Percentiles rank a stretch among this genome's conserved stretches.
Evolutionary conservation across 1,140 invertebrate genomes (phyloP).

Genomic region (Sipha flava): DNA sequence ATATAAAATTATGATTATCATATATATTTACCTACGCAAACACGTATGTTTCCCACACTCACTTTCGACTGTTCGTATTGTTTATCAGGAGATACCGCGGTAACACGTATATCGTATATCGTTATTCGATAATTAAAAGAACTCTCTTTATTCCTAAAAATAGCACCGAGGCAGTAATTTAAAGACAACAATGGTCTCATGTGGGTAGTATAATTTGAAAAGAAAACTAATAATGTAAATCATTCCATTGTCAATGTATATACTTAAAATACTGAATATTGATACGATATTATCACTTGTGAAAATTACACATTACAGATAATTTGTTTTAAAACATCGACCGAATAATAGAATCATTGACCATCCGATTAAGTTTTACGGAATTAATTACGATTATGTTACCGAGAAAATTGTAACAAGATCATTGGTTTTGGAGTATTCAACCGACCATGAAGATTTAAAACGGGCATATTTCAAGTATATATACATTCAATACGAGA

Average conservation of each 20-base stretch:
- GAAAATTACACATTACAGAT: too few relatives aligned
- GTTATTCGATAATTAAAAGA: neutral
- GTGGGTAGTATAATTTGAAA: neutral
- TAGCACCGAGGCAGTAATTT: neutral
- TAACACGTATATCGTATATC: constrained; percentile 3
- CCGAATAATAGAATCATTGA: too few relatives aligned
- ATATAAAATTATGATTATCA: neutral
- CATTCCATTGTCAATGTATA: too few relatives aligned
- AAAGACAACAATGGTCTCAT: neutral
- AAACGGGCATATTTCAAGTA: neutral
- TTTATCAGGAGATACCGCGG: neutral
- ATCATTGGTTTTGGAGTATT: neutral
- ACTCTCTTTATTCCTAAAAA: neutral
- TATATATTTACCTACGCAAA: neutral
- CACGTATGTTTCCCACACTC: neutral
- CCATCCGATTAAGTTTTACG: too few relatives aligned
- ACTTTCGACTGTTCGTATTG: neutral
- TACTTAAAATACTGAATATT: too few relatives aligned
- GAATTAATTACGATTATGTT: too few relatives aligned
- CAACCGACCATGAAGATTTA: neutral
- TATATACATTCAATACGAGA: neutral
- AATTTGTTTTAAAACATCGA: too few relatives aligned
- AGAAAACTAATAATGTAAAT: neutral
- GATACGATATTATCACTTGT: too few relatives aligned
- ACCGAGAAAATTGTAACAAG: too few relatives aligned